These are phyloP conservation scores for Magallana ariakensis DNA, from an alignment of 1,140 invertebrate species.

Conservation along the genomic window DNA sequence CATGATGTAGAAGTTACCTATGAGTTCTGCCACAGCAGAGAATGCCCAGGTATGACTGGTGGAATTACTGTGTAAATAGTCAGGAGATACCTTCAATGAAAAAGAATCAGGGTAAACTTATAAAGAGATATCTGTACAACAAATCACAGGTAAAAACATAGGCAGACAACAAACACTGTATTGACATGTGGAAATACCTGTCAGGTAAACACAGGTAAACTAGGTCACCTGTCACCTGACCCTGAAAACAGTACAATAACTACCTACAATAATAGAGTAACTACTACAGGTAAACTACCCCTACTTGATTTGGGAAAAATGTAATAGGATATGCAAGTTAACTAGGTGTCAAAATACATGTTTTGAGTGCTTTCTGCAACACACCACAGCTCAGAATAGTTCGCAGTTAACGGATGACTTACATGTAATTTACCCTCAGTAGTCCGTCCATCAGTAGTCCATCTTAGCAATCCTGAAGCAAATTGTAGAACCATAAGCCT, in stretches of 20 bases:
- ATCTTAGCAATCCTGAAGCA: too few relatives aligned
- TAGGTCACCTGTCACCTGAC: background rate
- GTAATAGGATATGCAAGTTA: background rate
- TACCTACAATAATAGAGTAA: too few relatives aligned
- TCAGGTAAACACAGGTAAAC: background rate
- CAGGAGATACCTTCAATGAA: conserved; percentile 70
- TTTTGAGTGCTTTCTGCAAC: background rate
- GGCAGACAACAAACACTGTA: too few relatives aligned
- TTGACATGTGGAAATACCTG: conserved; percentile 63
- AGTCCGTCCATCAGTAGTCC: too few relatives aligned
- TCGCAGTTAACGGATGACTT: too few relatives aligned
- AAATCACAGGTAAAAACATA: too few relatives aligned
- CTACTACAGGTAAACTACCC: background rate
- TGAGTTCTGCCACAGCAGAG: conserved; percentile 76
- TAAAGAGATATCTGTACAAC: too few relatives aligned
- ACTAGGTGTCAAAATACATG: background rate
- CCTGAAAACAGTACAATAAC: too few relatives aligned
- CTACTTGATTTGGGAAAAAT: background rate
- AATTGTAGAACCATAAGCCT: too few relatives aligned
- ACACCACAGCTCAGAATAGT: background rate
- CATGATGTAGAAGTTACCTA: conserved; percentile 64
- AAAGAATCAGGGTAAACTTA: too few relatives aligned
- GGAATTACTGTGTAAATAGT: conserved; percentile 74
- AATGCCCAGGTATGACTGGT: conserved; percentile 76
- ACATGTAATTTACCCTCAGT: too few relatives aligned